phyloP scores from a whole-genome alignment of 2,888 invertebrate species.

The Mythimna lalbum region DNA sequence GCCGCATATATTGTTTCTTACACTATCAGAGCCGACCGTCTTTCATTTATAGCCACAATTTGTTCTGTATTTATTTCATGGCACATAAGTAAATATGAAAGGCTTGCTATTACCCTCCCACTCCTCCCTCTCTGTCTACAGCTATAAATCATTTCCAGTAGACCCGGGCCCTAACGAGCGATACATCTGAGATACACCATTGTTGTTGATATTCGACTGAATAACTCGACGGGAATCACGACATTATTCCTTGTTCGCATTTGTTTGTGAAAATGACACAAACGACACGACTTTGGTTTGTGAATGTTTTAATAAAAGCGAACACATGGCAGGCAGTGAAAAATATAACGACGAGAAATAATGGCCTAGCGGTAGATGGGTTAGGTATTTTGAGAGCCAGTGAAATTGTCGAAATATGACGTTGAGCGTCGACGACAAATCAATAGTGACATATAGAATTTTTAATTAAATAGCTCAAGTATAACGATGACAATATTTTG shows the following conservation, averaged over 20 bases:
- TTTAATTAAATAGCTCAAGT: no score
- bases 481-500: background rate
- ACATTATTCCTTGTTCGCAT: slow-evolving; percentile 43
- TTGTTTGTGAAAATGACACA: slow-evolving; percentile 32
- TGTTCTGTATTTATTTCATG: slow-evolving; percentile 44
- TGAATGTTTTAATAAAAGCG: slow-evolving; percentile 32
- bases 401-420: slow-evolving; percentile 12
- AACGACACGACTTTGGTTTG: slow-evolving; percentile 17
- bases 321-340: slow-evolving; percentile 18
- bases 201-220: slow-evolving; percentile 56
- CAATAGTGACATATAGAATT: slow-evolving; percentile 9
- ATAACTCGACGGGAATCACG: slow-evolving; percentile 41
- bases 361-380: background rate
- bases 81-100: slow-evolving; percentile 20
- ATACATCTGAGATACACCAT: slow-evolving; percentile 62
- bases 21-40: slow-evolving; percentile 39
- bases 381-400: slow-evolving; percentile 14
- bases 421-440: slow-evolving; percentile 7
- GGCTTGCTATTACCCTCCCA: background rate
- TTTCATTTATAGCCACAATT: slow-evolving; percentile 45
- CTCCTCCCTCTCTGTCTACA: slow-evolving; percentile 15
- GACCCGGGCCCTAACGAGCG: slow-evolving; percentile 60
- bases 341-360: slow-evolving; percentile 20
- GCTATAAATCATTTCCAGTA: slow-evolving; percentile 65
- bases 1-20: slow-evolving; percentile 23